Percentiles rank a stretch among this genome's conserved stretches.
Evolutionary conservation across 2,113 vertebrate species (phyloP).

Genomic region (Paramormyrops kingsleyae): DNA sequence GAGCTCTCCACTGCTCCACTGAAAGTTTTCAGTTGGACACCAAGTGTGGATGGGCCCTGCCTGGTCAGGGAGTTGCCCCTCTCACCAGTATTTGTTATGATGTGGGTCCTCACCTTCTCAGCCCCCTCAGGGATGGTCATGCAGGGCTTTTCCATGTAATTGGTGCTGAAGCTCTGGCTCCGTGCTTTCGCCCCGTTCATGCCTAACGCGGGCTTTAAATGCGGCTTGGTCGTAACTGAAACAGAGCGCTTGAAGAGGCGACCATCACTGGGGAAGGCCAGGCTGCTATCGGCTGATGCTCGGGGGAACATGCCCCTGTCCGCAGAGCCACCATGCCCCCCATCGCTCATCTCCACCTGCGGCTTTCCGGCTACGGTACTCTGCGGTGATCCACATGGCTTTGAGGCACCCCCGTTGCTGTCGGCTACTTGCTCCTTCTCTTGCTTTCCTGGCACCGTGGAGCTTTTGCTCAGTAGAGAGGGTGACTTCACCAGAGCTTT

Average conservation of each 20-base stretch:
- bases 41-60: constrained; percentile 63
- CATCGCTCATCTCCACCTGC: constrained; percentile 42
- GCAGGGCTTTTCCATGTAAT: constrained; percentile 68
- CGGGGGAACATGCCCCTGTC: constrained; percentile 39
- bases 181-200: constrained; percentile 91
- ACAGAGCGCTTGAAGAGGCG: constrained; percentile 69
- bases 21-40: constrained; percentile 46
- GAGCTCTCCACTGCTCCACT: constrained; percentile 46
- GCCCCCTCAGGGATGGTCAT: constrained; percentile 54
- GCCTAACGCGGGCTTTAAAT: constrained; percentile 80
- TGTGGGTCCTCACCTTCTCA: constrained; percentile 77
- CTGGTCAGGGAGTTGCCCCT: constrained; percentile 76
- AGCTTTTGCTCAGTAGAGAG: constrained; percentile 66
- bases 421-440: constrained; percentile 84
- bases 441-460: constrained; percentile 73
- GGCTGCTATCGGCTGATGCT: constrained; percentile 32
- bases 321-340: constrained; percentile 32
- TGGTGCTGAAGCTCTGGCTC: constrained; percentile 83
- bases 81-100: constrained; percentile 84
- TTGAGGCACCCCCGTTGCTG: constrained; percentile 63
- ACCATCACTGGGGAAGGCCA: constrained; percentile 51
- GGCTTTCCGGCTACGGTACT: constrained; percentile 30
- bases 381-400: constrained; percentile 36
- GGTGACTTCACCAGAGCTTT: constrained; percentile 77
- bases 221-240: constrained; percentile 71